Evolutionary conservation across 1,140 invertebrate species (phyloP), one percentile per base, ranked within the genome.

Genomic region (Aleiodes sp.): DNA sequence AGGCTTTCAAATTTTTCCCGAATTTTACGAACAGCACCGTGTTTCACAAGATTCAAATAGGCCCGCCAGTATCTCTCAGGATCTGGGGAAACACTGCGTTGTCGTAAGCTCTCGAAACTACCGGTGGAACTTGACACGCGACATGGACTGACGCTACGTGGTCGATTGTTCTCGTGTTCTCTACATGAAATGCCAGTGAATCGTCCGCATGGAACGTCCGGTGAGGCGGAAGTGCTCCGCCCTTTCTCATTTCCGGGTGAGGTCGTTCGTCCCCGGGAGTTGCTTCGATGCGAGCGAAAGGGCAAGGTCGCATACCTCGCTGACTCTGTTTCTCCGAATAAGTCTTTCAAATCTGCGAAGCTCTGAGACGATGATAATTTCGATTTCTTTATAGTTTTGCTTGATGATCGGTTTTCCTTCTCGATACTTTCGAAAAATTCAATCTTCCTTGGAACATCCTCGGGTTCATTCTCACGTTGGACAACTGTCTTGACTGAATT

Each of bases 391-490:
- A 41, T 59, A 43, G 79, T 76, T 26, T 79, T 82, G 73, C 84
- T 81, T 16, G 82, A 82, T 62, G 78, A 75, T 21, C 77, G 68
- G 1, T 73, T 75, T 56, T 80, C 75, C 73, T 77, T 71, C 76
- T 87, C 83, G 0, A 90, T 89, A 12, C 89, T 91, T 81, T 94
- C 93, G 76, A 94, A 94, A 82, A 92, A 94, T 77, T 94, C 90
- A 1, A 94, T 92, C 81, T 93, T 94, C 65, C 89, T 88, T 46
- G 88, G 88, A 0, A 94, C 89, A 63, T 90, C 89, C 63, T 90
- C 89, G 0, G 62, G 78, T 78, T 80, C 80, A 2, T 65, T 65
- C 21, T 70, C 81, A 46, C 85, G 82, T 68, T 88, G 85, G 26
- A 92, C 90, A 0, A 90, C 91, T 9, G 90, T 92, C 80, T 84